Conservation (phyloP, 2,888 invertebrate genomes). For the Spisula solida region DNA sequence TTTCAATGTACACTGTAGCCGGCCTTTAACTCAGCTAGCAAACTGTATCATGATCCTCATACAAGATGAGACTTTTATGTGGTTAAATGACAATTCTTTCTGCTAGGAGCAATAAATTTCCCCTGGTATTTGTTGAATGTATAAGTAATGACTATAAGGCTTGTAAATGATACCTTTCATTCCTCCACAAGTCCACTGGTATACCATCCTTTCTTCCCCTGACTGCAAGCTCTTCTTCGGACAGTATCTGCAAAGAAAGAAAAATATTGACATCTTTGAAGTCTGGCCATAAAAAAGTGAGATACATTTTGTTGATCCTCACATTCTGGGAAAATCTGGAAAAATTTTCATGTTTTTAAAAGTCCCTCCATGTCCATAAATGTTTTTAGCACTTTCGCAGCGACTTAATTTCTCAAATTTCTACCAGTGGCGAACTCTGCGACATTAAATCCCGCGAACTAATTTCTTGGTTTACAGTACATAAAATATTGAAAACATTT, state of each 20-base stretch:
- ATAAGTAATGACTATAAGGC: background rate
- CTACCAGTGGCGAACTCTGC: no score
- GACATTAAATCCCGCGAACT: no score
- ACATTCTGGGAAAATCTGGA: no score
- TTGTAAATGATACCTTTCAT: constrained; percentile 7
- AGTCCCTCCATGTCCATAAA: no score
- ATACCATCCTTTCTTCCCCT: background rate
- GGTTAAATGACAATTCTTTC: constrained; percentile 17
- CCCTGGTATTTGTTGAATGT: constrained; percentile 16
- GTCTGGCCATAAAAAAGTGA: background rate
- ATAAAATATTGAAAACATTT: no score
- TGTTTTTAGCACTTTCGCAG: no score
- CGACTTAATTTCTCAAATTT: no score
- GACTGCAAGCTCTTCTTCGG: background rate
- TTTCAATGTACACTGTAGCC: no score
- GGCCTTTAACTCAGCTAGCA: no score
- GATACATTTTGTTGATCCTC: background rate
- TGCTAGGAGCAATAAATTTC: constrained; percentile 13
- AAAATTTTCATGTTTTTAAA: no score
- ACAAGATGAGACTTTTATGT: constrained; percentile 14
- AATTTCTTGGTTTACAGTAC: no score
- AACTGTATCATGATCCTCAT: background rate
- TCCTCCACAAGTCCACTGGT: background rate
- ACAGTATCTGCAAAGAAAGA: constrained; percentile 15
- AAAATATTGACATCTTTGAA: background rate